phyloP scores from a whole-genome alignment of 2,888 invertebrate genomes.

The Gryllus longicercus region DNA sequence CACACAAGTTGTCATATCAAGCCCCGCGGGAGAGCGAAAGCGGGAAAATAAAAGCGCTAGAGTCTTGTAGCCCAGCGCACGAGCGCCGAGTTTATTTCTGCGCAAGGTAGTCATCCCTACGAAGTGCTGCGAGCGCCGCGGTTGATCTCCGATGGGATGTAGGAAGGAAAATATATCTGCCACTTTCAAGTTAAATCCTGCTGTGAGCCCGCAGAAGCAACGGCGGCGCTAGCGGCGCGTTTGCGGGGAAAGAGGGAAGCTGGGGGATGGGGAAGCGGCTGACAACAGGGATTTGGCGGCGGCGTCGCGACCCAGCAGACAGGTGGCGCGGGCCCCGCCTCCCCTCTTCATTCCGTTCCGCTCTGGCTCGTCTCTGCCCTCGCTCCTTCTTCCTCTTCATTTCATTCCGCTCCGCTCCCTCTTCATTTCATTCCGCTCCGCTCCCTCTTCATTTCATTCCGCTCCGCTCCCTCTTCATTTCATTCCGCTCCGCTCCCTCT shows the following conservation, averaged over 20 bases:
- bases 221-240: no score
- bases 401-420: no score
- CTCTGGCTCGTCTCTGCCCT: no score
- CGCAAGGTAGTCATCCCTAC: neutral
- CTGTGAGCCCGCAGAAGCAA: neutral
- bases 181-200: conserved; percentile 3
- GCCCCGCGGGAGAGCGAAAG: neutral
- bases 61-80: neutral
- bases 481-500: no score
- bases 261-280: neutral
- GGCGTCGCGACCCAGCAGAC: no score
- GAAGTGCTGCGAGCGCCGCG: neutral
- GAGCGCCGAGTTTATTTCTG: neutral
- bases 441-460: no score
- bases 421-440: no score
- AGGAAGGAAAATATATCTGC: neutral
- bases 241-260: neutral
- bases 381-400: no score
- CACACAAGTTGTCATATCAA: neutral
- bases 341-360: no score
- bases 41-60: neutral
- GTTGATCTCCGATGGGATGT: conserved; percentile 5
- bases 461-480: no score
- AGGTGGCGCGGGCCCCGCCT: no score
- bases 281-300: neutral